Conservation (phyloP, 2,888 invertebrate genomes). For the Phyto melanocephala region DNA sequence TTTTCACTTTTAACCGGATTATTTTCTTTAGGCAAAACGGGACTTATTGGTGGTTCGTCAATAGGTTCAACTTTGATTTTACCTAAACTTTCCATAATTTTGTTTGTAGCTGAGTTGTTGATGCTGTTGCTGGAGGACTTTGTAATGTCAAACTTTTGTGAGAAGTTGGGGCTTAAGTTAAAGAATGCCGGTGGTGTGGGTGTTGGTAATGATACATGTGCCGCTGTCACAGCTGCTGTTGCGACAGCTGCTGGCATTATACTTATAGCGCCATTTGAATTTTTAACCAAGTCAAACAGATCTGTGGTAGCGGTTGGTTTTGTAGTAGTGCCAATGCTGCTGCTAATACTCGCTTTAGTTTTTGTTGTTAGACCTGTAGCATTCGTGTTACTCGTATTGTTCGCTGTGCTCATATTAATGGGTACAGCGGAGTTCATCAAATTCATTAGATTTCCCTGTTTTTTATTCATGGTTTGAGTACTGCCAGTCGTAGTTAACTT, state of each 20-base stretch:
- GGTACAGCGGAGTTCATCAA: background rate
- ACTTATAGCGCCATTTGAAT: slow-evolving; percentile 74
- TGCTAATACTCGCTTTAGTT: slow-evolving; percentile 26
- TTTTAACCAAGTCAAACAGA: slow-evolving; percentile 76
- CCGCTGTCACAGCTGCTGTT: slow-evolving; percentile 14
- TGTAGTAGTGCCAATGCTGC: slow-evolving; percentile 7
- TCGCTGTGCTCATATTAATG: slow-evolving; percentile 7
- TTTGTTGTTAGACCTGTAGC: slow-evolving; percentile 46
- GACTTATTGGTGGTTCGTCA: slow-evolving; percentile 65
- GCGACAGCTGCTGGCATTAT: slow-evolving; percentile 63
- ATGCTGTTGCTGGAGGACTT: slow-evolving; percentile 30
- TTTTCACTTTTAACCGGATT: slow-evolving; percentile 53
- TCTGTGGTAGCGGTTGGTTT: slow-evolving; percentile 65
- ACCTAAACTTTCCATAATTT: slow-evolving; percentile 68
- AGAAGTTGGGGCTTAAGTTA: slow-evolving; percentile 32
- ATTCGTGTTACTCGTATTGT: slow-evolving; percentile 46
- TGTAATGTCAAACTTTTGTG: background rate
- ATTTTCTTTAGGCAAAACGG: slow-evolving; percentile 3
- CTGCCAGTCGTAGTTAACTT: slow-evolving; percentile 43
- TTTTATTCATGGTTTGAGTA: slow-evolving; percentile 18
- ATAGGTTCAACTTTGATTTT: slow-evolving; percentile 73
- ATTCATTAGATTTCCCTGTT: slow-evolving; percentile 8
- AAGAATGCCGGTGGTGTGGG: background rate
- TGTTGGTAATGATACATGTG: slow-evolving; percentile 58
- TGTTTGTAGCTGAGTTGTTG: slow-evolving; percentile 2